Conservation (phyloP, 2,888 invertebrate species). For the Drosophila bunnanda region DNA sequence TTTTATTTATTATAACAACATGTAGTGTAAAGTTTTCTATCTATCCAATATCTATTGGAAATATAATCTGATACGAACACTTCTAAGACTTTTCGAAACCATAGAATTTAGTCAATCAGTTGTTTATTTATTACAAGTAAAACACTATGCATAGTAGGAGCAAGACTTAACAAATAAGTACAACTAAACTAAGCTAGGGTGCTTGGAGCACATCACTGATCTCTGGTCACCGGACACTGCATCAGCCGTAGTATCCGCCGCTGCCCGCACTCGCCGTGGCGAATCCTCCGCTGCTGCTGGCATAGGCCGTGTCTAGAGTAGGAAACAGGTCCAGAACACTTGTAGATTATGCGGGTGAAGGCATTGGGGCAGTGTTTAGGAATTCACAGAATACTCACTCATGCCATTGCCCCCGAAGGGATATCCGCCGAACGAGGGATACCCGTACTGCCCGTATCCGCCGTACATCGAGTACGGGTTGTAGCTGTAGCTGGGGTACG, state of each 20-base stretch:
- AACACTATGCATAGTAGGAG: conserved; percentile 13
- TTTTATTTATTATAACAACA: neutral
- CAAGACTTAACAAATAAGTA: conserved; percentile 51
- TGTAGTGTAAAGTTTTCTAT: neutral
- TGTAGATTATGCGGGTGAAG: conserved; percentile 39
- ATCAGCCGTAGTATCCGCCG: conserved; percentile 67
- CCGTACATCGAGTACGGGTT: conserved; percentile 43
- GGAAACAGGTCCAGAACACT: conserved; percentile 72
- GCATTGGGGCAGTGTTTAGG: neutral
- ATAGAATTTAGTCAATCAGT: neutral
- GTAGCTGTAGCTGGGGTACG: conserved; percentile 27
- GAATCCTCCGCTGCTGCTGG: conserved; percentile 73
- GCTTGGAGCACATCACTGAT: conserved; percentile 7
- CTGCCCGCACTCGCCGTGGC: conserved; percentile 64
- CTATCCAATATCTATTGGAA: neutral
- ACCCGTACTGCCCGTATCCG: conserved; percentile 45
- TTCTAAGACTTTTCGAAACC: neutral
- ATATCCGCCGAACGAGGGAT: conserved; percentile 54
- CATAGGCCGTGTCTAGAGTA: conserved; percentile 70
- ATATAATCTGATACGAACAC: neutral
- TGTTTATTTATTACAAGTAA: conserved; percentile 11
- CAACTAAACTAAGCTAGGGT: conserved; percentile 39
- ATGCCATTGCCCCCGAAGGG: conserved; percentile 60
- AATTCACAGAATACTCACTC: conserved; percentile 57
- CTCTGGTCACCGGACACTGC: neutral